phyloP scores from a whole-genome alignment of 2,113 vertebrate species.

The Ageneiosus marmoratus region DNA sequence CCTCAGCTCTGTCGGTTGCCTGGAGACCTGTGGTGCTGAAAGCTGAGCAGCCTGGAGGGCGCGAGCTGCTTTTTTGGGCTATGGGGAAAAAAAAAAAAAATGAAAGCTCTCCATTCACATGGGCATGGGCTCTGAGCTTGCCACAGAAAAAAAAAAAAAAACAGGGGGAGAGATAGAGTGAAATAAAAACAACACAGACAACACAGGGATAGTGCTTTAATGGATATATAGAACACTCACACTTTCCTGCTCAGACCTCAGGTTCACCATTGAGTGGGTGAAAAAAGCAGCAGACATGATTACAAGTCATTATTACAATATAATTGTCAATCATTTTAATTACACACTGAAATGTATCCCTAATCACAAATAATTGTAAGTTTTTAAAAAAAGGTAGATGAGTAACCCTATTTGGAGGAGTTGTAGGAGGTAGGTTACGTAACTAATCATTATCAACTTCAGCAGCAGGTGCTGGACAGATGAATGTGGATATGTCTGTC shows the following conservation, averaged over 20 bases:
- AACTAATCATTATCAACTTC: slow-evolving; percentile 26
- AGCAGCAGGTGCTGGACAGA: slow-evolving; percentile 7
- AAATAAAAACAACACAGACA: background rate
- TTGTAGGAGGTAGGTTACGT: slow-evolving; percentile 1
- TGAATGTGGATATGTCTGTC: background rate
- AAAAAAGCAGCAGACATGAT: slow-evolving; percentile 9
- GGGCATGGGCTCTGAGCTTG: slow-evolving; percentile 19
- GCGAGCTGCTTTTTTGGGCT: slow-evolving; percentile 29
- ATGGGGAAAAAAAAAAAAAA: slow-evolving; percentile 13
- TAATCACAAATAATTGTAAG: slow-evolving; percentile 19
- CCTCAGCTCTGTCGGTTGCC: slow-evolving; percentile 45
- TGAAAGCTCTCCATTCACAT: slow-evolving; percentile 53
- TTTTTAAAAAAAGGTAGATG: background rate
- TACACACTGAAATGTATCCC: background rate
- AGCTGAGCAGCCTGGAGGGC: slow-evolving; percentile 24
- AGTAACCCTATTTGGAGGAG: background rate
- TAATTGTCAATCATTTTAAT: slow-evolving; percentile 21
- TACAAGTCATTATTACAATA: background rate
- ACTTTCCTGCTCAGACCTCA: background rate
- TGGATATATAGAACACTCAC: background rate
- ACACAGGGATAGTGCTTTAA: background rate
- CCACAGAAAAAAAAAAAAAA: background rate
- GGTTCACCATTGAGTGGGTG: background rate
- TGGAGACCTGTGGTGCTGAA: slow-evolving; percentile 58
- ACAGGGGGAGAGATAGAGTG: background rate